Evolutionary conservation across 92 coral and sea anemone genomes (phyloP).

Genomic region (Porites rus): DNA sequence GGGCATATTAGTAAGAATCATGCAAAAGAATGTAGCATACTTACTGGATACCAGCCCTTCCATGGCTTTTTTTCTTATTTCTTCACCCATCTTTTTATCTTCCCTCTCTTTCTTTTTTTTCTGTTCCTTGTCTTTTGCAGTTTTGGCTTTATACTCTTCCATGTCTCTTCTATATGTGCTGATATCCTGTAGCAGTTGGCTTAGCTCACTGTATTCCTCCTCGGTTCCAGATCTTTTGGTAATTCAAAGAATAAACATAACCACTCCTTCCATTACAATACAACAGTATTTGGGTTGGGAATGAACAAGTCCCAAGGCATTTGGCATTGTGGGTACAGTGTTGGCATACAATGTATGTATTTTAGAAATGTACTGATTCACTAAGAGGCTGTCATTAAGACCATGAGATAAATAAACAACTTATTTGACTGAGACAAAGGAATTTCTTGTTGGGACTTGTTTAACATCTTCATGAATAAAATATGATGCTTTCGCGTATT

Average conservation of each 20-base stretch:
- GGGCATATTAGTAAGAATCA: too few species aligned
- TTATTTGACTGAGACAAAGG: constrained; percentile 22
- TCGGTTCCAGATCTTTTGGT: neutral
- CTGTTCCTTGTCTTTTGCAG: too few species aligned
- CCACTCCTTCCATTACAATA: neutral
- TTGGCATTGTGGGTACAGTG: constrained; percentile 18
- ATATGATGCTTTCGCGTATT: constrained; percentile 12
- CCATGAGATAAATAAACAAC: constrained; percentile 13
- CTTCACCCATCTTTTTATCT: too few species aligned
- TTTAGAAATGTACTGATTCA: constrained; percentile 20
- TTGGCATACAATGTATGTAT: constrained; percentile 7
- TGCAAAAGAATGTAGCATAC: too few species aligned
- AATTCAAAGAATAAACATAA: constrained; percentile 12
- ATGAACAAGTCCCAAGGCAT: constrained; percentile 3
- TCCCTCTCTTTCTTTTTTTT: too few species aligned
- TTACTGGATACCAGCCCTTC: too few species aligned
- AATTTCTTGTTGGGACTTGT: constrained; percentile 7
- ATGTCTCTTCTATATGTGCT: too few species aligned
- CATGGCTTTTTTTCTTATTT: too few species aligned
- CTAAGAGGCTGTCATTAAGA: constrained; percentile 21
- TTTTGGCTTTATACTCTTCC: too few species aligned
- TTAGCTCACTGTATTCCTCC: too few species aligned
- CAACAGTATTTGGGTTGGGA: constrained; percentile 16
- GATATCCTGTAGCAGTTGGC: too few species aligned
- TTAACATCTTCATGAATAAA: neutral